These are phyloP conservation scores for Lymantria dispar DNA, from an alignment of 2,888 invertebrate genomes.

Conservation along the genomic window DNA sequence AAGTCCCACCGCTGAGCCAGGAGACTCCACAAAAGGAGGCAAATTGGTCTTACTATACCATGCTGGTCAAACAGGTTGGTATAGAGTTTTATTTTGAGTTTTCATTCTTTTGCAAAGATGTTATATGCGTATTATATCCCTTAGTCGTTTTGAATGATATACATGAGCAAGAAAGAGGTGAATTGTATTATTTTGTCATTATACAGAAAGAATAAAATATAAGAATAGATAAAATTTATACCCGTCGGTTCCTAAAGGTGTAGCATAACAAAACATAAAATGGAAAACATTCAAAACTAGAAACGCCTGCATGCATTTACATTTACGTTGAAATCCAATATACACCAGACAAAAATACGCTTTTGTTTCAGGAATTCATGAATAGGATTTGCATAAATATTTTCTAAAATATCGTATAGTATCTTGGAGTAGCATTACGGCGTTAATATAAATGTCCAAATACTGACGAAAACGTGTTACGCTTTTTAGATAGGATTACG, in stretches of 20 bases:
- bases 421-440: conserved; percentile 12
- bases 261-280: conserved; percentile 6
- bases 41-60: no score
- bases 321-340: conserved; percentile 29
- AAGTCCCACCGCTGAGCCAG: no score
- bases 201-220: no score
- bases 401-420: conserved; percentile 11
- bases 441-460: conserved; percentile 12
- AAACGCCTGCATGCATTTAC: conserved; percentile 2
- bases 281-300: conserved; percentile 1
- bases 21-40: no score
- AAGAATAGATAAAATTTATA: no score
- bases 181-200: no score
- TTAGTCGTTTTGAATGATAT: no score
- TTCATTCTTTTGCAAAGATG: no score
- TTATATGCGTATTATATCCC: no score
- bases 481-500: background rate
- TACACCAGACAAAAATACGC: conserved; percentile 23
- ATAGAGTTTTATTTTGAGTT: no score
- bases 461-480: conserved; percentile 1
- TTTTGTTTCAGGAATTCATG: conserved; percentile 35
- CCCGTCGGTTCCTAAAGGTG: background rate
- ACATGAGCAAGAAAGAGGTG: no score
- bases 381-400: conserved; percentile 40
- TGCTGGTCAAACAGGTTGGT: no score